Evolutionary conservation across 2,888 invertebrate species (phyloP), one percentile per base, ranked within the genome.

Genomic region (Salticus scenicus): DNA sequence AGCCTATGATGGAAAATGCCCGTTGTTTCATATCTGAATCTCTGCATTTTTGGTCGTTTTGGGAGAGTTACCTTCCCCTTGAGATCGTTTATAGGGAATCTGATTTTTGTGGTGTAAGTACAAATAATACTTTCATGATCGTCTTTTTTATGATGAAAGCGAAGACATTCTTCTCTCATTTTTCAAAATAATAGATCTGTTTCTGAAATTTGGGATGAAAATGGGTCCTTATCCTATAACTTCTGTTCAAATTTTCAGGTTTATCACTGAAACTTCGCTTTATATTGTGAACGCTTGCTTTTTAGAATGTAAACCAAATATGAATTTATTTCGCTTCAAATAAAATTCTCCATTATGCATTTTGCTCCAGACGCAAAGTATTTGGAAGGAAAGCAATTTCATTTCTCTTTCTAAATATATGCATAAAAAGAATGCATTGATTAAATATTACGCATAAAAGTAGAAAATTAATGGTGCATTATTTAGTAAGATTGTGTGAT

Each of bases 11-110:
- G 80, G 63, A 81, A 74, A 76, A 83, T 76, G 76, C 28, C 71
- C 51, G 10, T 41, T 41, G 63, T 83, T 83, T 83, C 71, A 83
- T 83, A 66, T 76, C 66, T 33, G 63, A 75, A 75, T 75, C 42
- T 70, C 30, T 41, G 66, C 67, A 67, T 74, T 69, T 42, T 67
- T 64, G 51, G 64, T 75, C 42, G 30, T 69, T 70, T 28, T 28
- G 24, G 41, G 28, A 75, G 57, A 82, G 69, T 82, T 64, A 76
- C 82, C 33, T 71, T 72, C 20, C 57, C 57, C 57, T 57, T 12
- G 57, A 57, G 57, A 7, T 17, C 57, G 57, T 57, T 57, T 57
- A 57, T 24, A 24, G 1, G 57, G 24, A 57, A 57, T 57, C 57
- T 24, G 57, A 57, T 57, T 57, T 57, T 57, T 57, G 4, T 17